Evolutionary conservation across 2,113 vertebrate genomes (phyloP).

Genomic region (Ciconia stormi): DNA sequence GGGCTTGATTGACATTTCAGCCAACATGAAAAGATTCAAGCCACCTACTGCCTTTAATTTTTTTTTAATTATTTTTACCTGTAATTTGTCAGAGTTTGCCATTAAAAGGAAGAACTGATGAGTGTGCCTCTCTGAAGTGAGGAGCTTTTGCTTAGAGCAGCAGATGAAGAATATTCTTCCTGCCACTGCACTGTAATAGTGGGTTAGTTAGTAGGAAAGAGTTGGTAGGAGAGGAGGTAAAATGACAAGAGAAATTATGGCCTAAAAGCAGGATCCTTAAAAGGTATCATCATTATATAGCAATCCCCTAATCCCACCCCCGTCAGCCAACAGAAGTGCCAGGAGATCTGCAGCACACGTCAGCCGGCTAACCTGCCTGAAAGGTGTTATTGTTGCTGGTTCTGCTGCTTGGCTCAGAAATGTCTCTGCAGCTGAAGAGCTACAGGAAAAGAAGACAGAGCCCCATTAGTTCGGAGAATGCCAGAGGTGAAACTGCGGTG

Average conservation of each 20-base stretch:
- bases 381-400: slow-evolving; percentile 41
- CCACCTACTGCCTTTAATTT: slow-evolving; percentile 25
- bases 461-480: slow-evolving; percentile 34
- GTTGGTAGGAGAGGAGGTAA: slow-evolving; percentile 14
- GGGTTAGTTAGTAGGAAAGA: background rate
- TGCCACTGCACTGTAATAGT: background rate
- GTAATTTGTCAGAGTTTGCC: slow-evolving; percentile 47
- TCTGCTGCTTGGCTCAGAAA: slow-evolving; percentile 44
- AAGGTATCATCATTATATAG: slow-evolving; percentile 35
- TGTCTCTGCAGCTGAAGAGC: slow-evolving; percentile 28
- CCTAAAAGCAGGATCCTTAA: slow-evolving; percentile 40
- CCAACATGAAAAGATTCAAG: slow-evolving; percentile 18
- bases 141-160: slow-evolving; percentile 19
- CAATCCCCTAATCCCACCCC: slow-evolving; percentile 1
- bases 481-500: slow-evolving; percentile 16
- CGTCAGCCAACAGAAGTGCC: slow-evolving; percentile 9
- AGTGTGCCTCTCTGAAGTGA: background rate
- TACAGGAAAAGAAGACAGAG: slow-evolving; percentile 33
- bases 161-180: slow-evolving; percentile 11
- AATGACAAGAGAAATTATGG: slow-evolving; percentile 55
- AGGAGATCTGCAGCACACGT: background rate
- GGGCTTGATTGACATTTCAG: slow-evolving; percentile 58
- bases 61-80: slow-evolving; percentile 42
- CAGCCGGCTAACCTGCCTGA: slow-evolving; percentile 39
- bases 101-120: slow-evolving; percentile 27